These are phyloP conservation scores for Dasysyrphus albostriatus DNA, from an alignment of 2,888 invertebrate genomes.

Conservation along the genomic window DNA sequence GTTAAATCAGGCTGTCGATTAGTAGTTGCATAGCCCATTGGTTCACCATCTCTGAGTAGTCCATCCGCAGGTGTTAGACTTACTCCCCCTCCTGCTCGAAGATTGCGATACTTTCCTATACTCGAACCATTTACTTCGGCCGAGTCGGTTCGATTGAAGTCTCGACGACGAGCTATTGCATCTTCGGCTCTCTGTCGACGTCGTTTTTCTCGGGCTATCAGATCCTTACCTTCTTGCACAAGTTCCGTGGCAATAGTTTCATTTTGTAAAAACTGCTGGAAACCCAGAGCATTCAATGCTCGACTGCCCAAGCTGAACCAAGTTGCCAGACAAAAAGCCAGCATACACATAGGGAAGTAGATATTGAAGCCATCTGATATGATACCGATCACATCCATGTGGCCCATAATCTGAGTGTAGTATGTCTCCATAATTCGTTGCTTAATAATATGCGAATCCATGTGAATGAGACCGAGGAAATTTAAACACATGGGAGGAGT, in stretches of 20 bases:
- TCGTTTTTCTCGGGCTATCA: conserved; percentile 94
- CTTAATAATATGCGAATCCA: conserved; percentile 97
- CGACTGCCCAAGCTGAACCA: conserved; percentile 97
- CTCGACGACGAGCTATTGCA: conserved; percentile 88
- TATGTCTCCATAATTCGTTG: conserved; percentile 92
- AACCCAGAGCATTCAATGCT: conserved; percentile 94
- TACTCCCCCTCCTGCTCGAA: conserved; percentile 21
- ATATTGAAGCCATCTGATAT: conserved; percentile 99
- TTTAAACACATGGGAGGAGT: conserved; percentile 99
- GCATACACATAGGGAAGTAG: conserved; percentile 98
- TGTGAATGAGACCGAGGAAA: conserved; percentile 98
- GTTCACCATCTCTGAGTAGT: conserved; percentile 90
- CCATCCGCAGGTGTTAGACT: conserved; percentile 84
- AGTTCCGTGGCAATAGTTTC: conserved; percentile 97
- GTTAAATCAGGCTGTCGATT: conserved; percentile 81
- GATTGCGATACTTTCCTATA: conserved; percentile 80
- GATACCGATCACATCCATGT: conserved; percentile 98
- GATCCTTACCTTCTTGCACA: conserved; percentile 96
- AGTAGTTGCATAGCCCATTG: conserved; percentile 86
- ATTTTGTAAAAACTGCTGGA: conserved; percentile 98
- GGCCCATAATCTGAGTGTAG: conserved; percentile 99
- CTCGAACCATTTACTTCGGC: conserved; percentile 77
- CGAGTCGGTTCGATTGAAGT: conserved; percentile 81
- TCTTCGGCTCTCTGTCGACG: conserved; percentile 92
- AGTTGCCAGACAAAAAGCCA: conserved; percentile 96